Conservation (phyloP, 2,888 invertebrate species). For the Ceriagrion tenellum region DNA sequence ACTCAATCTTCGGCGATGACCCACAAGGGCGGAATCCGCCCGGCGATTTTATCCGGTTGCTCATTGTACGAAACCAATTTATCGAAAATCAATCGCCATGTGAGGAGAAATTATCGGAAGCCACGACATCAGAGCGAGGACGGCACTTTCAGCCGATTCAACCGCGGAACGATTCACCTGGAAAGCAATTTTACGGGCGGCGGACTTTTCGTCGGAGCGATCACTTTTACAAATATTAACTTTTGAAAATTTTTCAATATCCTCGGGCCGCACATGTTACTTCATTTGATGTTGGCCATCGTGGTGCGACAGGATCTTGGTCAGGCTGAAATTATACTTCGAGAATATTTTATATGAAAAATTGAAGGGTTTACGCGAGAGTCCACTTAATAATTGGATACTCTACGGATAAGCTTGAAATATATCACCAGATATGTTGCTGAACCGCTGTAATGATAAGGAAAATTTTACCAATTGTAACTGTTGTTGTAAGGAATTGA, state of each 20-base stretch:
- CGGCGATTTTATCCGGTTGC: neutral
- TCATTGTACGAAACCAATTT: neutral
- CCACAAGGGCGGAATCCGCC: neutral
- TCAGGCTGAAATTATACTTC: no score
- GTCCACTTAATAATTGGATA: no score
- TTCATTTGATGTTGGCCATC: no score
- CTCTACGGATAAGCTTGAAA: no score
- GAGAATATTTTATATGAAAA: no score
- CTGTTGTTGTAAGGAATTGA: no score
- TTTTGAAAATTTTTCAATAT: neutral
- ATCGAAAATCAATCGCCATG: conserved; percentile 10
- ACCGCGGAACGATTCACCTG: neutral
- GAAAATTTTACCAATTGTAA: no score
- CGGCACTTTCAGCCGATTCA: neutral
- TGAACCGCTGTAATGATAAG: no score
- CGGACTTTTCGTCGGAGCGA: neutral
- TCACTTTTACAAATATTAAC: neutral
- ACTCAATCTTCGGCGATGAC: conserved; percentile 29
- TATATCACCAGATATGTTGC: no score
- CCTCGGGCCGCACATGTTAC: neutral
- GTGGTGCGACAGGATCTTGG: no score
- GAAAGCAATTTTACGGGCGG: neutral
- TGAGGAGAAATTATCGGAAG: neutral
- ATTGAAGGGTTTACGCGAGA: no score
- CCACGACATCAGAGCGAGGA: neutral